These are phyloP conservation scores for Eupithecia pulchellata DNA, from an alignment of 2,888 invertebrate genomes.

Conservation along the genomic window DNA sequence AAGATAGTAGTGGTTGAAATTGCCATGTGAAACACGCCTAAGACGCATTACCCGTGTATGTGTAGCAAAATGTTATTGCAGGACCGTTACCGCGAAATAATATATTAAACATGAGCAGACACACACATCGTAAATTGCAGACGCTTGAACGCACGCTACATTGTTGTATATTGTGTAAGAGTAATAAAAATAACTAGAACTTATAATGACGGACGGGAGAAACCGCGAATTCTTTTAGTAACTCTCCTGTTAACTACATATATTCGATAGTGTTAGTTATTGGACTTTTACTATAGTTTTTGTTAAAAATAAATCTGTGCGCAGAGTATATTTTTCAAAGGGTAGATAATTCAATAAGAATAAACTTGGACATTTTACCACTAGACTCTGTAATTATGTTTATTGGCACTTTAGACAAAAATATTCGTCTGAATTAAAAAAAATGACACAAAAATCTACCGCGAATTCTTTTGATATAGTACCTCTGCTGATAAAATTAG, in stretches of 20 bases:
- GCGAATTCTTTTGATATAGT: not conserved
- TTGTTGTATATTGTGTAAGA: slow-evolving; percentile 41
- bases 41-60: slow-evolving; percentile 19
- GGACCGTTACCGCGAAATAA: slow-evolving; percentile 33
- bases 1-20: not conserved
- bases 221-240: not conserved
- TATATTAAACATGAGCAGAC: slow-evolving; percentile 41
- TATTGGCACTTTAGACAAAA: too few relatives aligned
- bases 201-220: slow-evolving; percentile 5
- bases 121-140: slow-evolving; percentile 42
- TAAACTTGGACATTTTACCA: too few relatives aligned
- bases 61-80: slow-evolving; percentile 35
- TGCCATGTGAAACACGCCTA: slow-evolving; percentile 13
- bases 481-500: too few relatives aligned
- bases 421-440: too few relatives aligned
- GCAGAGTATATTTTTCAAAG: too few relatives aligned
- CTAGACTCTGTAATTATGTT: too few relatives aligned
- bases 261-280: too few relatives aligned
- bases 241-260: too few relatives aligned
- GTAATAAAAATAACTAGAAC: slow-evolving; percentile 52
- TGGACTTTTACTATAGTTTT: too few relatives aligned
- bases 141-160: slow-evolving; percentile 39
- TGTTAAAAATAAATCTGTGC: too few relatives aligned
- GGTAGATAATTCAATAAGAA: too few relatives aligned
- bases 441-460: too few relatives aligned